phyloP scores from a whole-genome alignment of 1,140 invertebrate genomes.

The Zaprionus capensis region DNA sequence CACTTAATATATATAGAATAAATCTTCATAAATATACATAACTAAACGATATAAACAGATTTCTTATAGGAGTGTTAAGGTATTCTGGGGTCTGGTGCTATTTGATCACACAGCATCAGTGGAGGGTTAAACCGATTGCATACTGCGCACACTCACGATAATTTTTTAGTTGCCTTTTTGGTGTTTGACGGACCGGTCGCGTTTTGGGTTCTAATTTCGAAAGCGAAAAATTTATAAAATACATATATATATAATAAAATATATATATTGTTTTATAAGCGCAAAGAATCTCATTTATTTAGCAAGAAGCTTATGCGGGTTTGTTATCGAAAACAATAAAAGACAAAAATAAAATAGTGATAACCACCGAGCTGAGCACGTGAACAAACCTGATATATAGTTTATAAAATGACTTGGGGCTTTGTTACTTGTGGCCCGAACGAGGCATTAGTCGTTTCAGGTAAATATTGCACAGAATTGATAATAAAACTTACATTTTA shows the following conservation, averaged over 20 bases:
- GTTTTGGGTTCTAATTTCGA: conserved; percentile 22
- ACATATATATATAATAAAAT: conserved; percentile 5
- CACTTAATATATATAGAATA: conserved; percentile 47
- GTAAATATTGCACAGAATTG: conserved; percentile 86
- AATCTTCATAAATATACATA: conserved; percentile 52
- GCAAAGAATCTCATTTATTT: conserved; percentile 12
- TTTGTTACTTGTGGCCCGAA: conserved; percentile 99
- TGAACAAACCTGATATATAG: conserved; percentile 23
- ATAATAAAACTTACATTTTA: conserved; percentile 17
- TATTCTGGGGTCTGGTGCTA: background rate
- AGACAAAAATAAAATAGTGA: background rate
- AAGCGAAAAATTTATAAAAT: conserved; percentile 11
- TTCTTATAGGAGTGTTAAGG: background rate
- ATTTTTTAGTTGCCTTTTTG: conserved; percentile 46
- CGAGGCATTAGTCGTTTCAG: conserved; percentile 98
- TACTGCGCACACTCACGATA: conserved; percentile 40
- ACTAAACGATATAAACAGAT: conserved; percentile 10
- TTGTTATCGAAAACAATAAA: conserved; percentile 9
- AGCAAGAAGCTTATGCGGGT: conserved; percentile 2
- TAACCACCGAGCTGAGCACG: conserved; percentile 10
- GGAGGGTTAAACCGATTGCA: conserved; percentile 52
- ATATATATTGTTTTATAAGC: conserved; percentile 14
- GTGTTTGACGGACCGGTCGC: conserved; percentile 54
- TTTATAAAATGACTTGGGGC: conserved; percentile 91
- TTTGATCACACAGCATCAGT: conserved; percentile 1